Conservation (phyloP, 2,113 vertebrate species). For the Otis tarda region DNA sequence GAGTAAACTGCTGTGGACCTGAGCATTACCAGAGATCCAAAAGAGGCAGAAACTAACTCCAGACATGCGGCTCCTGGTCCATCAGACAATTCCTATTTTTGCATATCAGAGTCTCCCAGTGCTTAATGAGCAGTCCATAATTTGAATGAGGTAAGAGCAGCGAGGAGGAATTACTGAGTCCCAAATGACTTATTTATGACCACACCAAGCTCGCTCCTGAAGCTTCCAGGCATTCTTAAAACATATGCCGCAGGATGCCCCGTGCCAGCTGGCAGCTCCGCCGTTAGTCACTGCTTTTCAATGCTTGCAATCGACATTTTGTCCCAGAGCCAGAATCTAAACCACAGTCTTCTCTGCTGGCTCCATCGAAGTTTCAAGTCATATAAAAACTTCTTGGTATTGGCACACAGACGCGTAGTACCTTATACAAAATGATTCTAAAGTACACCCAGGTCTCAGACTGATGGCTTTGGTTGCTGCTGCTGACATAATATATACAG, state of each 20-base stretch:
- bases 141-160: slow-evolving; percentile 18
- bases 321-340: slow-evolving; percentile 37
- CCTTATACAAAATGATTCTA: background rate
- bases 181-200: background rate
- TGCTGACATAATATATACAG: slow-evolving; percentile 12
- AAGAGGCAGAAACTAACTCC: background rate
- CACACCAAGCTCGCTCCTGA: background rate
- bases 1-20: background rate
- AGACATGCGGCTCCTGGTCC: background rate
- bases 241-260: background rate
- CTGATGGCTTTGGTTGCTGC: slow-evolving; percentile 18
- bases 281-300: background rate
- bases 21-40: background rate
- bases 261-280: slow-evolving; percentile 48
- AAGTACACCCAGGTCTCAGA: background rate
- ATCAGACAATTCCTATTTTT: background rate
- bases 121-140: background rate
- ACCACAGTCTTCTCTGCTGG: slow-evolving; percentile 16
- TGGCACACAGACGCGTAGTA: background rate
- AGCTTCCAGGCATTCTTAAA: slow-evolving; percentile 41
- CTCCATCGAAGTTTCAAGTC: background rate
- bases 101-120: background rate
- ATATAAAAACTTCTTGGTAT: background rate
- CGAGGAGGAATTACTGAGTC: background rate
- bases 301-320: background rate